Conservation (phyloP, 2,113 vertebrate genomes). For the Pristiophorus japonicus region DNA sequence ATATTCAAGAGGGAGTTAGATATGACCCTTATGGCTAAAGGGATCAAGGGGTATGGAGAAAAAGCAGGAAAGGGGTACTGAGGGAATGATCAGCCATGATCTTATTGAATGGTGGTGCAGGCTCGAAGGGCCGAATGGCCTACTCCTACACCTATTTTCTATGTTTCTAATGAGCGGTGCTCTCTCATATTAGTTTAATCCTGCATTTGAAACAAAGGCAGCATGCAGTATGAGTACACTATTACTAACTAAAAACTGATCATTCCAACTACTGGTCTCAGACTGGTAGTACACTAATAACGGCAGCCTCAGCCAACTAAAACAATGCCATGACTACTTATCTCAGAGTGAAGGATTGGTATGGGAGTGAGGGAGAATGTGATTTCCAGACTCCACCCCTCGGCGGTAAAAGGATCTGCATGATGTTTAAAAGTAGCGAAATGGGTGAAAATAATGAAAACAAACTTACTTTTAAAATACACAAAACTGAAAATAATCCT, state of each 20-base stretch:
- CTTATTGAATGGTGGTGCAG: too few relatives aligned
- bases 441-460: neutral
- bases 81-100: too few relatives aligned
- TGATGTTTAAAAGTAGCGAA: neutral
- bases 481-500: neutral
- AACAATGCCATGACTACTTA: neutral
- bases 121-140: too few relatives aligned
- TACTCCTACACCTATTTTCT: too few relatives aligned
- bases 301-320: neutral
- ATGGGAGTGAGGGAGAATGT: neutral
- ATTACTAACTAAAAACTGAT: neutral
- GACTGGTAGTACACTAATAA: neutral
- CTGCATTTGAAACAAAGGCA: neutral
- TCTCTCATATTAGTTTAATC: neutral
- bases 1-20: too few relatives aligned
- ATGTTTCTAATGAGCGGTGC: too few relatives aligned
- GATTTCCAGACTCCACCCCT: neutral
- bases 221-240: neutral
- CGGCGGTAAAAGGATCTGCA: too few relatives aligned
- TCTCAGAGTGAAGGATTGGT: neutral
- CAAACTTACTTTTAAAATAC: neutral
- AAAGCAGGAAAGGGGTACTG: too few relatives aligned
- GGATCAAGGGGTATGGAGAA: too few relatives aligned
- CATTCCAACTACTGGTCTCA: neutral
- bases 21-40: too few relatives aligned